Percentiles rank a stretch among this genome's conserved stretches.
phyloP scores from a whole-genome alignment of 2,888 invertebrate species.

The Calliphora vomitoria region DNA sequence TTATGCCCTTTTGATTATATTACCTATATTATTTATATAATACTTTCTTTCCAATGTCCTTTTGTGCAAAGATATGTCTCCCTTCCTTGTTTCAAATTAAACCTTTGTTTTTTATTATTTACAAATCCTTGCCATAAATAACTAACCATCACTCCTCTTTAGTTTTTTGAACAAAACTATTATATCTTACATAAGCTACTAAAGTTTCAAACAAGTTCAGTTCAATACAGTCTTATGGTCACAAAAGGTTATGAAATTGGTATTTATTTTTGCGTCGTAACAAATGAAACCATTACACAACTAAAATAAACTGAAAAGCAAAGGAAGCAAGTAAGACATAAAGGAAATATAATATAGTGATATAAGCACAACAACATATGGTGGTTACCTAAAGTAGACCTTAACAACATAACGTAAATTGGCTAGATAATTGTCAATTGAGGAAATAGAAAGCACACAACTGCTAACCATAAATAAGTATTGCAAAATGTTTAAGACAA shows the following conservation, averaged over 20 bases:
- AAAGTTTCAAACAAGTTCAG: constrained; percentile 48
- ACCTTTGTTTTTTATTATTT: background rate
- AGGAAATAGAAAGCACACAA: constrained; percentile 24
- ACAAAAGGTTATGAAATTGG: constrained; percentile 71
- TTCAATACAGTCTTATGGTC: constrained; percentile 55
- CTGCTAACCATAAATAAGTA: constrained; percentile 49
- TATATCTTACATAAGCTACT: constrained; percentile 43
- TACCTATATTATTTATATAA: background rate
- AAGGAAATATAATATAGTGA: constrained; percentile 41
- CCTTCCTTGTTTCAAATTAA: background rate
- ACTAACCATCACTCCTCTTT: constrained; percentile 13
- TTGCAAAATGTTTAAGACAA: constrained; percentile 41
- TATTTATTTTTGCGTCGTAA: constrained; percentile 38
- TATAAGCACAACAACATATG: constrained; percentile 64
- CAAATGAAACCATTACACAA: constrained; percentile 50
- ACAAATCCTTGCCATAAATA: constrained; percentile 20
- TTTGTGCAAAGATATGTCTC: background rate
- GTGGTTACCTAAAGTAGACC: constrained; percentile 40
- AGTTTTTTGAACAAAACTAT: background rate
- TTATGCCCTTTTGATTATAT: background rate
- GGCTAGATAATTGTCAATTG: constrained; percentile 71
- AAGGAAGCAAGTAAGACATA: constrained; percentile 24
- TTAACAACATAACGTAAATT: constrained; percentile 62
- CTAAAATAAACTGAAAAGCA: constrained; percentile 15
- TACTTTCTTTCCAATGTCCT: background rate